Percentiles rank a stretch among this genome's conserved stretches.
These are phyloP conservation scores for Pyrgus malvae DNA, from an alignment of 2,888 invertebrate species.

Conservation along the genomic window DNA sequence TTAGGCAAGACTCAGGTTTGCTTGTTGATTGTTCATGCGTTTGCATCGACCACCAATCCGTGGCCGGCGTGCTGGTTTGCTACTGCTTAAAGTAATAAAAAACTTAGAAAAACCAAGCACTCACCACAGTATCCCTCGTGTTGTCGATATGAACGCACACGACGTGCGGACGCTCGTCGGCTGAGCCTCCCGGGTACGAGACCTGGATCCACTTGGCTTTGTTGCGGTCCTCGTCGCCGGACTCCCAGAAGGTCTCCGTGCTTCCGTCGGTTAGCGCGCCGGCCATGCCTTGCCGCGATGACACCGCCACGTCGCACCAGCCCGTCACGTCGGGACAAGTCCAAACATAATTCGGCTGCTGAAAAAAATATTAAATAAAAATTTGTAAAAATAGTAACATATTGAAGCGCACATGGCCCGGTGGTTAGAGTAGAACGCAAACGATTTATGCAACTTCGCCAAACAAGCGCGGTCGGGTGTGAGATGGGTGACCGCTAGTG, in stretches of 20 bases:
- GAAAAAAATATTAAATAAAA: neutral
- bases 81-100: neutral
- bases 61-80: too few species aligned
- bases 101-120: constrained; percentile 25
- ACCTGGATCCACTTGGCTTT: constrained; percentile 92
- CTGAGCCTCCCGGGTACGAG: constrained; percentile 62
- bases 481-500: too few species aligned
- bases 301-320: constrained; percentile 91
- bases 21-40: too few species aligned
- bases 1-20: too few species aligned
- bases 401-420: too few species aligned
- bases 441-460: too few species aligned
- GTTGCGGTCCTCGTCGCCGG: constrained; percentile 97
- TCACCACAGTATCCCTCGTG: constrained; percentile 93
- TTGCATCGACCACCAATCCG: too few species aligned
- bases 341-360: constrained; percentile 83
- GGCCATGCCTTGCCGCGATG: constrained; percentile 96
- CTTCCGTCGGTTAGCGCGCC: constrained; percentile 95
- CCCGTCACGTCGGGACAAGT: constrained; percentile 88
- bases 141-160: constrained; percentile 97
- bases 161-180: constrained; percentile 84
- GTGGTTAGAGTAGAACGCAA: too few species aligned
- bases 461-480: too few species aligned
- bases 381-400: neutral
- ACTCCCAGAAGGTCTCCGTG: constrained; percentile 99